Percentiles rank a stretch among this genome's conserved stretches.
Conservation (phyloP, 1,140 invertebrate species). For the Marisa cornuarietis region DNA sequence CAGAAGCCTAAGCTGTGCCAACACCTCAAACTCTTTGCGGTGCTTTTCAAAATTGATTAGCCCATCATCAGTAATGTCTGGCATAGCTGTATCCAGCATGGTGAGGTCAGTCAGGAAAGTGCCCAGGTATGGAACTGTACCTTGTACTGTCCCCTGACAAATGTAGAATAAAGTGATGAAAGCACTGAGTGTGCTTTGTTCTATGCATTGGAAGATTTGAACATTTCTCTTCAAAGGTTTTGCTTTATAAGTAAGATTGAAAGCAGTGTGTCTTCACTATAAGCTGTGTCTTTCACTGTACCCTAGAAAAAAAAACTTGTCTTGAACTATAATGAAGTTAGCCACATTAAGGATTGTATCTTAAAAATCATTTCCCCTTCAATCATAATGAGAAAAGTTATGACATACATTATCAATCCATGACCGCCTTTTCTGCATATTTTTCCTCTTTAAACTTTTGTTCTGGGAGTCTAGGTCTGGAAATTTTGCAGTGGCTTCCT, state of each 20-base stretch:
- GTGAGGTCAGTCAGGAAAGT: conserved; percentile 98
- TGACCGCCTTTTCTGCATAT: conserved; percentile 57
- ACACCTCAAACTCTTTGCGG: conserved; percentile 97
- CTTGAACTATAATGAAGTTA: too few relatives aligned
- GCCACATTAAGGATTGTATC: too few relatives aligned
- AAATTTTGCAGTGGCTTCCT: conserved; percentile 96
- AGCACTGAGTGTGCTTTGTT: too few relatives aligned
- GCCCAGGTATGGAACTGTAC: conserved; percentile 97
- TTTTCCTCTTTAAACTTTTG: conserved; percentile 53
- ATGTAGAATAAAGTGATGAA: not conserved
- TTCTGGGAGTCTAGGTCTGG: conserved; percentile 73
- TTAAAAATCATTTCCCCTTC: too few relatives aligned
- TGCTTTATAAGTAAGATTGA: too few relatives aligned
- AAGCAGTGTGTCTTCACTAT: too few relatives aligned
- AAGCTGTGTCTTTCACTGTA: too few relatives aligned
- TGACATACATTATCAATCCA: conserved; percentile 62
- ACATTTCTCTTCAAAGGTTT: too few relatives aligned
- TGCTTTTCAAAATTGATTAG: conserved; percentile 99
- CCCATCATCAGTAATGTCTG: conserved; percentile 75
- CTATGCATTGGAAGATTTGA: too few relatives aligned
- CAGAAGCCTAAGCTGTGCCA: conserved; percentile 94
- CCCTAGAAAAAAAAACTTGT: too few relatives aligned
- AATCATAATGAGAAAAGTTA: not conserved
- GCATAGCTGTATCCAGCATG: conserved; percentile 98
- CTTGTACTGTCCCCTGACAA: conserved; percentile 72